phyloP scores from a whole-genome alignment of 1,140 invertebrate genomes.

The Dinoponera quadriceps region DNA sequence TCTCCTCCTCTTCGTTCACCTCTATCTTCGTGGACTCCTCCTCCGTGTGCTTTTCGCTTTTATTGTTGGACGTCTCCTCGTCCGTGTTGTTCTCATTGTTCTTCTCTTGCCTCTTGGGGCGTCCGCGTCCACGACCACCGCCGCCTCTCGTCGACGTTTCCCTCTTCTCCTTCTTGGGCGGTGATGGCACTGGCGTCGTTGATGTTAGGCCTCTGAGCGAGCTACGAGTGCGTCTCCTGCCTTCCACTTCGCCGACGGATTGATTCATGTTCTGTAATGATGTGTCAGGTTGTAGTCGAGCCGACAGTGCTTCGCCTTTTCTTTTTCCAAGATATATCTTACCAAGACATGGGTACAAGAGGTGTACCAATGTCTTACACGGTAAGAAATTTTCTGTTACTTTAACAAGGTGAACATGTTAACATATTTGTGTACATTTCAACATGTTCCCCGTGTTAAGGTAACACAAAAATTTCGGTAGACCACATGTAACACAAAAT shows the following conservation, averaged over 20 bases:
- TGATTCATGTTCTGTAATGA: constrained; percentile 80
- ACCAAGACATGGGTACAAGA: too few species aligned
- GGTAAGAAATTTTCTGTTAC: too few species aligned
- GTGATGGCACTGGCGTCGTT: constrained; percentile 81
- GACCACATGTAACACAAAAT: too few species aligned
- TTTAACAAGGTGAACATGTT: too few species aligned
- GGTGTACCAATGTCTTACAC: too few species aligned
- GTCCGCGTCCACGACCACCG: constrained; percentile 81
- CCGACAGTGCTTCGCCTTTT: background rate
- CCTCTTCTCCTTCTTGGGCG: constrained; percentile 84
- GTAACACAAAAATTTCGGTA: too few species aligned
- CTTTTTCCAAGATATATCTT: too few species aligned
- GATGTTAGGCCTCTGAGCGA: constrained; percentile 82
- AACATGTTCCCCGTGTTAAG: too few species aligned
- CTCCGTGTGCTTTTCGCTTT: constrained; percentile 80
- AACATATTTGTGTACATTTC: too few species aligned
- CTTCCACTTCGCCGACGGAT: constrained; percentile 82
- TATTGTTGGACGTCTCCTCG: constrained; percentile 81
- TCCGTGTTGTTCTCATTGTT: constrained; percentile 82
- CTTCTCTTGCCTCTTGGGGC: constrained; percentile 83
- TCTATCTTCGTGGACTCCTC: constrained; percentile 83
- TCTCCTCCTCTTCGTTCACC: constrained; percentile 80
- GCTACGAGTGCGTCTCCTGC: constrained; percentile 85
- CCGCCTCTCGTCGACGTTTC: constrained; percentile 79
- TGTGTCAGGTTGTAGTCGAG: background rate